These are phyloP conservation scores for Engystomops pustulosus DNA, from an alignment of 2,113 vertebrate species.

Conservation along the genomic window DNA sequence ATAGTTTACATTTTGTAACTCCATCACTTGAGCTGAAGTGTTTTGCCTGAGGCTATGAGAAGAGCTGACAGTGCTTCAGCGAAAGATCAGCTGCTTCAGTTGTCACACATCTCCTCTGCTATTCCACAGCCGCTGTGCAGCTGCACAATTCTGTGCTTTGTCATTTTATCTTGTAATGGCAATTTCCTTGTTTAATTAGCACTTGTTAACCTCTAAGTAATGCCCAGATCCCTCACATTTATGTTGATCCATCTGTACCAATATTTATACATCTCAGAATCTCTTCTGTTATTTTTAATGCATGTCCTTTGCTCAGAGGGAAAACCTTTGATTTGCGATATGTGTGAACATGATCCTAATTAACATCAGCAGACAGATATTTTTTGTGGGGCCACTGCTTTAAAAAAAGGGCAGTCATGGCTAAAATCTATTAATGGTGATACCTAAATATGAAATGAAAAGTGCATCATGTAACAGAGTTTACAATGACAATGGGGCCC, in stretches of 20 bases:
- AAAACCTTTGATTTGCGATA: conserved; percentile 35
- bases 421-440: conserved; percentile 46
- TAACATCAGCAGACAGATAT: conserved; percentile 23
- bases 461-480: too few relatives aligned
- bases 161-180: neutral
- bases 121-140: conserved; percentile 21
- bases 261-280: conserved; percentile 23
- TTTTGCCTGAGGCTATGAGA: conserved; percentile 39
- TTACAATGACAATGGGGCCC: too few relatives aligned
- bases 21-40: conserved; percentile 41
- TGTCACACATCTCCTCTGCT: neutral
- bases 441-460: too few relatives aligned
- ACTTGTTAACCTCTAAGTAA: conserved; percentile 40
- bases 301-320: neutral
- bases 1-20: conserved; percentile 48
- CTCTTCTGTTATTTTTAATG: conserved; percentile 5
- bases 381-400: conserved; percentile 22
- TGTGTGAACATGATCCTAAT: conserved; percentile 37
- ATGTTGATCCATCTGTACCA: conserved; percentile 17
- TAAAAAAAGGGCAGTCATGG: conserved; percentile 11
- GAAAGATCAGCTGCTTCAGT: conserved; percentile 35
- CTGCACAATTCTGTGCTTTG: neutral
- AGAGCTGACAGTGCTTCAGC: conserved; percentile 38
- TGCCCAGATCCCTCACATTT: neutral
- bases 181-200: conserved; percentile 39